These are phyloP conservation scores for Conomelus anceps DNA, from an alignment of 2,888 invertebrate species.

Conservation along the genomic window DNA sequence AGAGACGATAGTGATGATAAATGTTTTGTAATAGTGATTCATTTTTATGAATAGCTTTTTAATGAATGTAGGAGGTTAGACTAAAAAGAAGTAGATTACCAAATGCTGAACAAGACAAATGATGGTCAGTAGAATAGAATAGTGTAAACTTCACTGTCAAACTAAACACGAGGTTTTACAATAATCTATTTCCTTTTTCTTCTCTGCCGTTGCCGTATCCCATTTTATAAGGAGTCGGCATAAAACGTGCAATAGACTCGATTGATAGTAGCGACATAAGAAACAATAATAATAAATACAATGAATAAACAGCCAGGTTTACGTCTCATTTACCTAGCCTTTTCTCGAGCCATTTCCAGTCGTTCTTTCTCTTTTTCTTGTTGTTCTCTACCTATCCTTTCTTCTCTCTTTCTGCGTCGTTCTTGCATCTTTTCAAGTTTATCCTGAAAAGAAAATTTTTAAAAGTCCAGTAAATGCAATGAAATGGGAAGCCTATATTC, in stretches of 20 bases:
- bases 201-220: too few relatives aligned
- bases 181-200: too few relatives aligned
- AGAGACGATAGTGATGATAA: too few relatives aligned
- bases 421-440: conserved; percentile 69
- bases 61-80: too few relatives aligned
- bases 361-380: conserved; percentile 67
- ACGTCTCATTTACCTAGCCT: conserved; percentile 46
- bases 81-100: too few relatives aligned
- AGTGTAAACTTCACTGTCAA: too few relatives aligned
- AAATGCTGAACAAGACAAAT: too few relatives aligned
- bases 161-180: too few relatives aligned
- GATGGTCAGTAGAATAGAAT: too few relatives aligned
- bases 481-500: background rate
- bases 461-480: background rate
- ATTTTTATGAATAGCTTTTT: too few relatives aligned
- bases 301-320: background rate
- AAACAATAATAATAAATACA: background rate
- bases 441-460: conserved; percentile 30
- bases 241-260: background rate
- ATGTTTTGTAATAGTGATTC: too few relatives aligned
- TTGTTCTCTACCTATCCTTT: conserved; percentile 74
- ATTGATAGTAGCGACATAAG: background rate
- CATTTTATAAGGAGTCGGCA: too few relatives aligned
- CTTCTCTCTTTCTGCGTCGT: conserved; percentile 68
- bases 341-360: conserved; percentile 70